phyloP scores from a whole-genome alignment of 2,888 invertebrate genomes.

The Caenorhabditis uteleia region DNA sequence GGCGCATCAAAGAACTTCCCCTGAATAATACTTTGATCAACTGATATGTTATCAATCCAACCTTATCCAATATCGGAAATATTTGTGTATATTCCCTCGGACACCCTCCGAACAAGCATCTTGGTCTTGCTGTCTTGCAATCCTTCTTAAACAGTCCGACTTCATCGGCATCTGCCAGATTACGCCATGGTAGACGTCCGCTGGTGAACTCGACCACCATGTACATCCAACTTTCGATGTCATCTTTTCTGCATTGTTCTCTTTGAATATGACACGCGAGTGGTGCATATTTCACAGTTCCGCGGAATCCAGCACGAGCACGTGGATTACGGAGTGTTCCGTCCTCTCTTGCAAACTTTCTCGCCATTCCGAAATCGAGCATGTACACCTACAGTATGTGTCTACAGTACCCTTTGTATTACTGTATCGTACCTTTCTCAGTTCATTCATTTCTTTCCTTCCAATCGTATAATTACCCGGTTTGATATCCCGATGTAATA shows the following conservation, averaged over 20 bases:
- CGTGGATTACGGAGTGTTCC: constrained; percentile 52
- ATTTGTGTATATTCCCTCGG: constrained; percentile 54
- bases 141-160: constrained; percentile 59
- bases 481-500: constrained; percentile 53
- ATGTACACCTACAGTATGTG: too few relatives aligned
- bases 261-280: constrained; percentile 53
- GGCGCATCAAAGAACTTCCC: constrained; percentile 61
- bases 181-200: constrained; percentile 54
- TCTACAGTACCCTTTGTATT: constrained; percentile 15
- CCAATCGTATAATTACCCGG: constrained; percentile 56
- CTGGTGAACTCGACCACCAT: constrained; percentile 54
- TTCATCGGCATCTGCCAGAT: constrained; percentile 49
- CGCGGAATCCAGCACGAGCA: constrained; percentile 49
- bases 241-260: constrained; percentile 58
- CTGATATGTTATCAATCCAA: not conserved
- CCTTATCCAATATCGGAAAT: constrained; percentile 47
- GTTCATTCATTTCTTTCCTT: constrained; percentile 44
- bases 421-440: too few relatives aligned
- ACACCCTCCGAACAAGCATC: constrained; percentile 57
- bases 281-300: constrained; percentile 55
- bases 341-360: constrained; percentile 52
- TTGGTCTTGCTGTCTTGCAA: constrained; percentile 35
- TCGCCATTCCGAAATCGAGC: constrained; percentile 56
- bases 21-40: constrained; percentile 1
- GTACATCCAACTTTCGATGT: constrained; percentile 63